Conservation (phyloP, 2,113 vertebrate species). For the Clupea harengus region DNA sequence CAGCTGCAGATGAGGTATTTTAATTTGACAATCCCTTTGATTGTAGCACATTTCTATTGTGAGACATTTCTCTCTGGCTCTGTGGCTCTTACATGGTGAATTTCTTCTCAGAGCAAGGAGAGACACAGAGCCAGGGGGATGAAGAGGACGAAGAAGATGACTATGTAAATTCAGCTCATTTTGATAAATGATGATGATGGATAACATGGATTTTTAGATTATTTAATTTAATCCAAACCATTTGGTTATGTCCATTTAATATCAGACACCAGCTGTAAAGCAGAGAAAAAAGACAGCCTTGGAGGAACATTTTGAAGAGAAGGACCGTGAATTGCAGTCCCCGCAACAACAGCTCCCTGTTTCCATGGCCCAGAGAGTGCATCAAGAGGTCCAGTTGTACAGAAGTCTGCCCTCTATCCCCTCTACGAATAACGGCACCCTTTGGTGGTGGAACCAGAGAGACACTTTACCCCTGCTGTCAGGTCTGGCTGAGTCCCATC, state of each 20-base stretch:
- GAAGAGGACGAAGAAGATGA: constrained; percentile 5
- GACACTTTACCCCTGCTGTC: constrained; percentile 20
- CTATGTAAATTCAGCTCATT: constrained; percentile 20
- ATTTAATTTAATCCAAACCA: no score
- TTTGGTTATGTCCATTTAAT: neutral
- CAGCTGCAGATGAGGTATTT: constrained; percentile 14
- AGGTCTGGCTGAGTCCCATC: constrained; percentile 16
- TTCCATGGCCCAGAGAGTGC: neutral
- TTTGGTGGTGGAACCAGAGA: constrained; percentile 25
- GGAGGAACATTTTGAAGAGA: constrained; percentile 21
- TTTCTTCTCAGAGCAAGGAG: constrained; percentile 9
- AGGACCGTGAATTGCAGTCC: neutral
- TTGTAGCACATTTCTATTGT: constrained; percentile 5
- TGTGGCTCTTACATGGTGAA: neutral
- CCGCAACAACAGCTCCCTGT: neutral
- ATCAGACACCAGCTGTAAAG: neutral
- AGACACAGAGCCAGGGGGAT: no score
- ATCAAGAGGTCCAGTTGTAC: neutral
- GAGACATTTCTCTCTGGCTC: neutral
- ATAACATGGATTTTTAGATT: no score
- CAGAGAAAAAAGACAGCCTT: neutral
- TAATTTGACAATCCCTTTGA: neutral
- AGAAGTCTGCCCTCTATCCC: constrained; percentile 17
- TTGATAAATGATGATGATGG: no score
- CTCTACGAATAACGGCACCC: neutral